Evolutionary conservation across 2,113 vertebrate species (phyloP).

Genomic region (Rhodinocichla rosea): DNA sequence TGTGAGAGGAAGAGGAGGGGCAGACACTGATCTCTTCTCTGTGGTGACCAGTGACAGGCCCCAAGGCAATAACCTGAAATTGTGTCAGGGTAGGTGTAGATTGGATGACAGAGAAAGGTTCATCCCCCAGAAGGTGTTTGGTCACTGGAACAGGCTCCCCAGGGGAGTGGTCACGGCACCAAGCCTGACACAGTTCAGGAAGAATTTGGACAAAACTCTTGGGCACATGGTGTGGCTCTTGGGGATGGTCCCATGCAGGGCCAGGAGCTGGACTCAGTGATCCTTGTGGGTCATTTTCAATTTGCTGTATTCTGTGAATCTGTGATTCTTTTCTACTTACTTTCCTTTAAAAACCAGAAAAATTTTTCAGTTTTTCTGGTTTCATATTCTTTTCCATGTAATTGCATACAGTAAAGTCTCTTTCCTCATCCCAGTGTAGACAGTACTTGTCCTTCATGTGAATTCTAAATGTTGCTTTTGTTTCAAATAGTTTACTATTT

Average conservation of each 20-base stretch:
- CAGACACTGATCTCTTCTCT: background rate
- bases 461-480: background rate
- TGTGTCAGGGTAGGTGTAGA: background rate
- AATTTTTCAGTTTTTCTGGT: background rate
- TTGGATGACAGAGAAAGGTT: background rate
- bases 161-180: background rate
- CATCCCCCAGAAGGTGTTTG: no score
- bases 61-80: background rate
- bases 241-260: background rate
- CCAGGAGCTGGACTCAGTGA: background rate
- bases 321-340: background rate
- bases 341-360: no score
- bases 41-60: background rate
- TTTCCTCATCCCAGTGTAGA: background rate
- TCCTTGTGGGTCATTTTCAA: background rate
- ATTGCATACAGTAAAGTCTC: background rate
- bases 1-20: background rate
- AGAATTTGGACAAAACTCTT: rapidly evolving
- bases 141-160: background rate
- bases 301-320: rapidly evolving
- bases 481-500: background rate
- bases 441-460: background rate
- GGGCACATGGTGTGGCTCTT: no score
- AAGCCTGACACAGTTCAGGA: background rate
- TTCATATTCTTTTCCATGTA: background rate